Evolutionary conservation across 2,888 invertebrate species (phyloP), one percentile per base, ranked within the genome.

Genomic region (Geophilus truncorum): DNA sequence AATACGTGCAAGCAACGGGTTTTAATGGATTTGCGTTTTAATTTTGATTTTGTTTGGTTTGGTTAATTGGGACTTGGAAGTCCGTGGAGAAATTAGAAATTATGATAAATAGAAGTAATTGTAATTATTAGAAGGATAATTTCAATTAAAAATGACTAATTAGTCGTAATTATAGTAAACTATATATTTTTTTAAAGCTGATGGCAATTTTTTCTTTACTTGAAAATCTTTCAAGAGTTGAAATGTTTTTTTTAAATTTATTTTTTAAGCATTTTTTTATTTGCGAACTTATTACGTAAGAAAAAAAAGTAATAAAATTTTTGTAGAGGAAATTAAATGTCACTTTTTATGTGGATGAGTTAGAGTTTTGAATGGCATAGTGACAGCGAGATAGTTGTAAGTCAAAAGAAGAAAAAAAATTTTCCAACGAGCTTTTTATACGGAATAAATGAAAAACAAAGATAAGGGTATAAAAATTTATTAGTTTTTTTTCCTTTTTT

Each of bases 271-370:
- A n/a, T n/a, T 9, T 40, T 9, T 40, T 40, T 10, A 40, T 40
- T 40, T 40, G 40, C 9, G 40, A 40, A 40, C 40, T 40, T 40
- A 40, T 40, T 40, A 40, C 40, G 15, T 40, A 10, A 40, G 40
- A 40, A 40, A 40, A 40, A 40, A 40, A n/a, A n/a, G 40, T 40
- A 40, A 40, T 40, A 40, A 40, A 40, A 40, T 40, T 77, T 77
- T 77, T 28, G 23, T 18, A 18, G 77, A 77, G 77, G 77, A 77
- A 77, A 77, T 77, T 77, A 77, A 77, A 77, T 32, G 77, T 77
- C 77, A 77, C 77, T 77, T 77, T 77, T 77, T 77, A 18, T 77
- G 40, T 40, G 40, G 40, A 40, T 40, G 40, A 40, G 40, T 40
- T 40, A 40, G 40, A 40, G 40, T 40, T 40, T 40, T 40, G 40